phyloP scores from a whole-genome alignment of 2,888 invertebrate genomes.

The Drosophila subquinaria region DNA sequence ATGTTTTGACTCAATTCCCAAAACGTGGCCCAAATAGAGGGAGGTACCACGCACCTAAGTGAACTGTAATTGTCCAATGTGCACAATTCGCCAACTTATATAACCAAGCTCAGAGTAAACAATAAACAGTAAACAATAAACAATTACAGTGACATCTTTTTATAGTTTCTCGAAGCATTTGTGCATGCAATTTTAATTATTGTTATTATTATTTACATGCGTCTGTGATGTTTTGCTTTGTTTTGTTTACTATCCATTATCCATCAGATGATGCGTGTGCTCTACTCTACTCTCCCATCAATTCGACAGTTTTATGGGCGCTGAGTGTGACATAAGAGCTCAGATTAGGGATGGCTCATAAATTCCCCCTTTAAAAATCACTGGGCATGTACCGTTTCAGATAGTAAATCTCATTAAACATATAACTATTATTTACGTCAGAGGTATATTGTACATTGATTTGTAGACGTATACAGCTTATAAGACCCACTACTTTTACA shows the following conservation, averaged over 20 bases:
- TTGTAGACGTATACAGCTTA: background rate
- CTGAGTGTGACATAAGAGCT: slow-evolving; percentile 50
- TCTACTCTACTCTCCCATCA: slow-evolving; percentile 10
- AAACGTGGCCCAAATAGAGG: slow-evolving; percentile 7
- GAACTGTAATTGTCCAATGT: slow-evolving; percentile 47
- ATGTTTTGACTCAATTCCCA: slow-evolving; percentile 48
- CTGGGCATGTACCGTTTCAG: slow-evolving; percentile 44
- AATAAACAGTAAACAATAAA: slow-evolving; percentile 45
- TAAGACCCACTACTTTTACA: too few relatives aligned
- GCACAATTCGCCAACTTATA: slow-evolving; percentile 37
- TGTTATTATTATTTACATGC: slow-evolving; percentile 73
- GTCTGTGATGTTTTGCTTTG: slow-evolving; percentile 23
- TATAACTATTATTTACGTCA: background rate
- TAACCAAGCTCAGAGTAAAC: slow-evolving; percentile 34
- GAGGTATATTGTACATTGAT: background rate
- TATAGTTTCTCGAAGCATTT: slow-evolving; percentile 56
- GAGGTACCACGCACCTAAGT: slow-evolving; percentile 22
- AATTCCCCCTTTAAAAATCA: slow-evolving; percentile 28
- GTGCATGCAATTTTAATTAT: slow-evolving; percentile 75
- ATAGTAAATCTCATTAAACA: slow-evolving; percentile 22
- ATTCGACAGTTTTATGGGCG: slow-evolving; percentile 60
- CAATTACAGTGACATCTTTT: slow-evolving; percentile 48
- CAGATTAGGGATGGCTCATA: slow-evolving; percentile 66
- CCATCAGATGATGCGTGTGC: slow-evolving; percentile 59
- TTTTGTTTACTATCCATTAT: slow-evolving; percentile 72